Base-by-base conservation (phyloP, 2,113 vertebrate genomes). In the Scopus umbretta region DNA sequence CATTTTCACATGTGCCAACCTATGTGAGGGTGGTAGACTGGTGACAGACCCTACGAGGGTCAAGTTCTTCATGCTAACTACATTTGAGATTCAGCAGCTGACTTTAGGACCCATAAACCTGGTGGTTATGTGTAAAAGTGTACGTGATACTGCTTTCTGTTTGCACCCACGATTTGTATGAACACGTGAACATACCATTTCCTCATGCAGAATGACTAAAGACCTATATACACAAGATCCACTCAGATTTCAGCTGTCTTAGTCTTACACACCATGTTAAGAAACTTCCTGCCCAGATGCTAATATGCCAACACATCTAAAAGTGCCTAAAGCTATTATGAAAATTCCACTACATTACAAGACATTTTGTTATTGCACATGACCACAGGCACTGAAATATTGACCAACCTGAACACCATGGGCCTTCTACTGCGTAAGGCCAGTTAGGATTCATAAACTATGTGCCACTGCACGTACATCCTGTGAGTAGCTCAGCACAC, bases 101-200 rank as follows among this genome's bases (percentile, higher is more conserved):
- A n/a, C 49, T 89, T 85, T 3, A 80, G 45, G 50, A 72, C 53
- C 30, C 63, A 58, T 16, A 62, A 83, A 55, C 21, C 8, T 30
- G 19, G 9, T 19, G 6, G 5, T 23, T 72, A 45, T 0, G 1
- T 20, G n/a, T 25, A 61, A 23, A 80, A 36, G 6, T 12, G 5
- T 36, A 40, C 5, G 36, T 16, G 68, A 53, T 40, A 25, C 8
- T 52, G 22, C 42, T 71, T 87, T 53, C 45, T 40, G 50, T 56
- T 38, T 29, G 22, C 26, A 71, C 5, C 4, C 18, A 9, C 10
- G 21, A 14, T 25, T 40, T 63, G 3, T 19, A 38, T 6, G 17
- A 81, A 21, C 23, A 23, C 6, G 18, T 32, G 38, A 22, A 58
- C 23, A 40, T 19, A 43, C 4, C 42, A 11, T 45, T 58, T 92